Percentiles rank a stretch among this genome's conserved stretches.
Conservation (phyloP, 2,113 vertebrate species). For the Desmodus rotundus region DNA sequence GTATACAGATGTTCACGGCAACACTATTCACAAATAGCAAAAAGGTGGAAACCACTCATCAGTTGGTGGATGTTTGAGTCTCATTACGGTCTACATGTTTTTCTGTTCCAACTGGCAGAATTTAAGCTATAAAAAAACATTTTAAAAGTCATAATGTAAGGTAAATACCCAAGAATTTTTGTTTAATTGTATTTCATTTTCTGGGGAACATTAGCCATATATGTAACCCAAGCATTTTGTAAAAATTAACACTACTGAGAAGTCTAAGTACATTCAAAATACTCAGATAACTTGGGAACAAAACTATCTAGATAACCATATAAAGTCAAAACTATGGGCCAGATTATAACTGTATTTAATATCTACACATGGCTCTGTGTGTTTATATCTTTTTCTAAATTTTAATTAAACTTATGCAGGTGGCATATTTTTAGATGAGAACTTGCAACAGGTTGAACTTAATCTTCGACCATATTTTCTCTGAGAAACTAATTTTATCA, state of each 20-base stretch:
- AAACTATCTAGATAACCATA: background rate
- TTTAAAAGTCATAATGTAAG: background rate
- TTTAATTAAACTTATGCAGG: background rate
- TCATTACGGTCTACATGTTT: background rate
- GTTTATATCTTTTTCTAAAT: background rate
- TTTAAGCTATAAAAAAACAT: background rate
- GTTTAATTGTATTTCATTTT: slow-evolving; percentile 7
- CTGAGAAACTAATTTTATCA: background rate
- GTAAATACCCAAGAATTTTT: background rate
- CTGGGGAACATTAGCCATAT: background rate
- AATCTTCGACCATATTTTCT: background rate
- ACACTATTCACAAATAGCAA: background rate
- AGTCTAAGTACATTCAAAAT: background rate
- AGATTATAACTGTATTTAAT: background rate
- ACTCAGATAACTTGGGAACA: background rate
- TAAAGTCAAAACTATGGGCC: background rate
- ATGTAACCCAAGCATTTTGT: background rate
- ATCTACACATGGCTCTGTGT: too few relatives aligned
- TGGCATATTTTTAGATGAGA: background rate
- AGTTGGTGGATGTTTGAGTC: background rate
- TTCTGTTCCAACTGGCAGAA: background rate
- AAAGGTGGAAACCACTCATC: background rate
- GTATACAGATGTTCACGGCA: background rate
- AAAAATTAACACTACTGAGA: background rate
- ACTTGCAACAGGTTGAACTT: background rate